These are phyloP conservation scores for Alloscopus bannaensis DNA, from an alignment of 2,888 invertebrate genomes.

Conservation along the genomic window DNA sequence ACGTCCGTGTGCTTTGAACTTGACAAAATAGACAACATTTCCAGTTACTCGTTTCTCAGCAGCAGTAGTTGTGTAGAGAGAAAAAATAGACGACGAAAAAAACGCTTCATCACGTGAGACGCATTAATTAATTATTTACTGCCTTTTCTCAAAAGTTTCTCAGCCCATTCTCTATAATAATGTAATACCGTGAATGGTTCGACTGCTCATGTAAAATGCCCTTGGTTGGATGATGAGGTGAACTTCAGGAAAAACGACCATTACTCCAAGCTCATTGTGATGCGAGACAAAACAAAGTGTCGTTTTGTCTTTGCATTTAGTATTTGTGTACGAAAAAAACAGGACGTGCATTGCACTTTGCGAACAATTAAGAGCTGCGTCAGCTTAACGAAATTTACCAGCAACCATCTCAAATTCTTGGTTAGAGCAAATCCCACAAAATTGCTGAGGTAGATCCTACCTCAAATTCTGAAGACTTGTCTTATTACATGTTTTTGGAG, in stretches of 20 bases:
- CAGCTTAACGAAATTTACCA: too few species aligned
- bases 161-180: not conserved
- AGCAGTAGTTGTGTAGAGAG: too few species aligned
- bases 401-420: too few species aligned
- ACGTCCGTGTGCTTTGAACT: not conserved
- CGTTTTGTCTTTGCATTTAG: not conserved
- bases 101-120: conserved; percentile 6
- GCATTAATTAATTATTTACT: conserved; percentile 15
- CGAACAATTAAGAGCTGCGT: too few species aligned
- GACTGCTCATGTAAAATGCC: conserved; percentile 5
- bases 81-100: too few species aligned
- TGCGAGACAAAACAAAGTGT: not conserved
- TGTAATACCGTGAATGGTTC: conserved; percentile 2
- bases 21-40: not conserved
- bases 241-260: not conserved
- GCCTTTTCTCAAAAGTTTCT: too few species aligned
- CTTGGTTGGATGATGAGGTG: conserved; percentile 8
- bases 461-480: too few species aligned
- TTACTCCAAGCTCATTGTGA: not conserved
- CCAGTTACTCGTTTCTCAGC: conserved; percentile 20
- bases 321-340: too few species aligned
- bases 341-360: too few species aligned
- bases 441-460: too few species aligned
- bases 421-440: too few species aligned
- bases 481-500: not conserved